phyloP scores from a whole-genome alignment of 2,113 vertebrate species.

The Elaphurus davidianus region DNA sequence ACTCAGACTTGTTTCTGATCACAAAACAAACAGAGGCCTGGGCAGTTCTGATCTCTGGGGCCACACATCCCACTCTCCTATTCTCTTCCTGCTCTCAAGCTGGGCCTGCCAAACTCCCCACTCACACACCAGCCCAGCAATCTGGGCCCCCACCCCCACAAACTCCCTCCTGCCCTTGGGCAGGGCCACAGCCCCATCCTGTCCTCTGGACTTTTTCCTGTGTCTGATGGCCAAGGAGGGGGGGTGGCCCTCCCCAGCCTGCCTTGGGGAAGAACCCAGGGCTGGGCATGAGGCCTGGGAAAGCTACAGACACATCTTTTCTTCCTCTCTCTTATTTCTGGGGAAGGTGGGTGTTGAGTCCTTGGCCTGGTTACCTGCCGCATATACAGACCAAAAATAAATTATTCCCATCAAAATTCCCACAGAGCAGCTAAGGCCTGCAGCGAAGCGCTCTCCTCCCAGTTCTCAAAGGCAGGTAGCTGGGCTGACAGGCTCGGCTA shows the following conservation, averaged over 20 bases:
- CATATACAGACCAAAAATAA: not conserved
- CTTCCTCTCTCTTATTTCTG: not conserved
- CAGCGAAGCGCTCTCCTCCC: not conserved
- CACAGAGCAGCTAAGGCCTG: not conserved
- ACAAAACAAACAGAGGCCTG: not conserved
- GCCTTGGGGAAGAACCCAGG: not conserved
- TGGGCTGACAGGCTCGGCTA: accelerated
- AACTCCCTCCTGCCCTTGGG: not conserved
- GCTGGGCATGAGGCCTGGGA: not conserved
- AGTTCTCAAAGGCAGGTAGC: not conserved
- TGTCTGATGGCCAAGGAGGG: not conserved
- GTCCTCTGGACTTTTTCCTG: not conserved
- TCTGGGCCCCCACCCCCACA: not conserved
- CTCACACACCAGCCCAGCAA: not conserved
- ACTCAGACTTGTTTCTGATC: not conserved
- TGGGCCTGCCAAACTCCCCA: not conserved
- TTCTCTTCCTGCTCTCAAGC: not conserved
- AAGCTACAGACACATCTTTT: accelerated
- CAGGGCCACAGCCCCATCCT: accelerated
- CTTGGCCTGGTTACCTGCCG: not conserved
- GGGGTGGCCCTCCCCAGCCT: not conserved
- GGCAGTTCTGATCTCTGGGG: not conserved
- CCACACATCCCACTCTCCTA: not conserved
- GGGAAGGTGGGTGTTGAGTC: not conserved
- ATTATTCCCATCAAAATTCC: not conserved